Evolutionary conservation across 1,140 invertebrate species (phyloP), one percentile per base, ranked within the genome.

Genomic region (Thaumetopoea pityocampa): DNA sequence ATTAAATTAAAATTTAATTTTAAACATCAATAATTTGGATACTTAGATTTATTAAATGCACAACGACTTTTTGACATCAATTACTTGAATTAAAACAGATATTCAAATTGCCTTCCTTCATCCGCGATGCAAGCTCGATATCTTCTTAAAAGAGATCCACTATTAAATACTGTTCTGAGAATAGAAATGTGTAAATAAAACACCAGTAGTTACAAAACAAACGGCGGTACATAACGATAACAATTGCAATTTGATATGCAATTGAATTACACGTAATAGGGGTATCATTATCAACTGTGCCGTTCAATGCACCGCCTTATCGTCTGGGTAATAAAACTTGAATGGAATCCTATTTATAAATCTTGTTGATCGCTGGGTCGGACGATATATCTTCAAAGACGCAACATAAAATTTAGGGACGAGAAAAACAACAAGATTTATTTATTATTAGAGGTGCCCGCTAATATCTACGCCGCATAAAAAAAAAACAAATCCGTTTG

Each of bases 321-420:
- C 46, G 43, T 11, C 29, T 43, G 17, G 42, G 43, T 49, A 51
- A 56, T 53, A 56, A n/a, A 56, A 50, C 35, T 40, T 54, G 36
- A 53, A 56, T 51, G 45, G 38, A 50, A 30, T 28, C 19, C 19
- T 57, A 36, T 52, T 56, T 53, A 49, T 57, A 62, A 62, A 57
- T 51, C 44, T 51, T 43, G 23, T 16, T 23, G 46, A 38, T 54
- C 47, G 46, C 50, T 35, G 24, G 28, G 16, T 32, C 26, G 30
- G 27, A 14, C 23, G 22, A 51, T 35, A 34, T 48, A 32, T 27
- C 27, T 50, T 26, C 8, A 30, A 33, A 34, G 15, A 34, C 29
- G 22, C 28, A 23, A 33, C 20, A 37, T 26, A 30, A 41, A 43
- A 38, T 28, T 18, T 38, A 12, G 29, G 14, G 15, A 20, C 27